phyloP scores from a whole-genome alignment of 2,113 vertebrate species.

The Lophochroa leadbeateri region DNA sequence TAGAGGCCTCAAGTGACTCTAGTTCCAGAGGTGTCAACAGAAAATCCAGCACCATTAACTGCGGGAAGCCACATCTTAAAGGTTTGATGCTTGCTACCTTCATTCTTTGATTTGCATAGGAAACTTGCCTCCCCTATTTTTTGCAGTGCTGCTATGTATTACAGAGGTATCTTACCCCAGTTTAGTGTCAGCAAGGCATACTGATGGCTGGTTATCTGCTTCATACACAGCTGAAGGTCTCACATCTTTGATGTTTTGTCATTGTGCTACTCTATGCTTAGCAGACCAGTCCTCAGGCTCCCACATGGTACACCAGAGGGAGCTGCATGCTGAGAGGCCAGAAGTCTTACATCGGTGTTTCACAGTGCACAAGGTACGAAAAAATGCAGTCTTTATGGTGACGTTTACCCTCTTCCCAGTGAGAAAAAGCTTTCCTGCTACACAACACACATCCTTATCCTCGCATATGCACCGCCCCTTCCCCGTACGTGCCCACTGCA shows the following conservation, averaged over 20 bases:
- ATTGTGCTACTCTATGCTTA: not conserved
- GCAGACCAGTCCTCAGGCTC: not conserved
- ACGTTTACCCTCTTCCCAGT: not conserved
- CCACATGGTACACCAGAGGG: not conserved
- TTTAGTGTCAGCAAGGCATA: not conserved
- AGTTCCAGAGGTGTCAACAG: not conserved
- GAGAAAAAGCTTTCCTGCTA: not conserved
- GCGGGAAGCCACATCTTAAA: slow-evolving; percentile 4
- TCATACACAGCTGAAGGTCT: not conserved
- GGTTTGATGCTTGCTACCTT: not conserved
- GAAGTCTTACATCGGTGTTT: not conserved
- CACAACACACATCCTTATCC: not conserved
- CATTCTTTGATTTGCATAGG: not conserved
- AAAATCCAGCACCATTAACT: slow-evolving; percentile 5
- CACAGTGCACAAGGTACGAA: not conserved
- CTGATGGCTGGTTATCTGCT: not conserved
- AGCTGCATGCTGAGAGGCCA: not conserved
- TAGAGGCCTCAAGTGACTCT: not conserved
- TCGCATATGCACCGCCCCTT: not conserved
- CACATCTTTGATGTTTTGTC: not conserved
- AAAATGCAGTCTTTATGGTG: not conserved
- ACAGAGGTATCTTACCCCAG: not conserved
- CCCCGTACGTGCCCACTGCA: rapidly evolving
- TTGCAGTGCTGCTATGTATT: not conserved
- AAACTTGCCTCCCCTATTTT: not conserved